A percentile compares a stretch with the other conserved stretches of the same genome.
These are phyloP conservation scores for Mohoua ochrocephala DNA, from an alignment of 2,113 vertebrate species.

Conservation along the genomic window DNA sequence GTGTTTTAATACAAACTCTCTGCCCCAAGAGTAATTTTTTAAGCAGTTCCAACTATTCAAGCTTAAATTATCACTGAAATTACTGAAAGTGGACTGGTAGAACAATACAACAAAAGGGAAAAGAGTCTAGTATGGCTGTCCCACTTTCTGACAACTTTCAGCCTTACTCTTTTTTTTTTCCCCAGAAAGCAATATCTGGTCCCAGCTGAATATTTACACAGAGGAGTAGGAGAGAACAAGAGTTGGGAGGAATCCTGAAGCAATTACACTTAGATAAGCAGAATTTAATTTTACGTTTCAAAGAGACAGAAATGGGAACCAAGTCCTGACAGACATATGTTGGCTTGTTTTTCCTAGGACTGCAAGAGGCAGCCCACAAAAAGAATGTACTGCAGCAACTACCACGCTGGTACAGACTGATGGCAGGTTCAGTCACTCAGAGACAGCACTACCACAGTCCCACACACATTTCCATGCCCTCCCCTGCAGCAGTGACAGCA, in stretches of 20 bases:
- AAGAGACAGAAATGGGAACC: background rate
- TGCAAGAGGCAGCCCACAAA: background rate
- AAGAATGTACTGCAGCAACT: background rate
- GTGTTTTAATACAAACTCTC: background rate
- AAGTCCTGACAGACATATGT: background rate
- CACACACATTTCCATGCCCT: background rate
- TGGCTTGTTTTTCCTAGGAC: background rate
- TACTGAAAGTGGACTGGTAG: background rate
- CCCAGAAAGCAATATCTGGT: background rate
- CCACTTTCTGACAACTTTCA: background rate
- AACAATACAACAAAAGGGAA: background rate
- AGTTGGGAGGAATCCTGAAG: background rate
- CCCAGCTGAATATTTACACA: background rate
- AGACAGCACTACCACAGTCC: background rate
- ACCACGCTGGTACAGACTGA: background rate
- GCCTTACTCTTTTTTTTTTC: background rate
- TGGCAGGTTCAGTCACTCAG: background rate
- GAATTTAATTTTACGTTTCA: background rate
- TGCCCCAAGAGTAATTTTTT: background rate
- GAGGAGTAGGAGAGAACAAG: background rate
- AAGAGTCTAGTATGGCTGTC: background rate
- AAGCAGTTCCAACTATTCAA: background rate
- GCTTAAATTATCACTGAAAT: background rate
- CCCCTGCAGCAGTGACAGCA: background rate
- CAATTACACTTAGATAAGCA: background rate